Evolutionary conservation across 2,797 vertebrate species (phyloP).

Genomic region (Chelon auratus): DNA sequence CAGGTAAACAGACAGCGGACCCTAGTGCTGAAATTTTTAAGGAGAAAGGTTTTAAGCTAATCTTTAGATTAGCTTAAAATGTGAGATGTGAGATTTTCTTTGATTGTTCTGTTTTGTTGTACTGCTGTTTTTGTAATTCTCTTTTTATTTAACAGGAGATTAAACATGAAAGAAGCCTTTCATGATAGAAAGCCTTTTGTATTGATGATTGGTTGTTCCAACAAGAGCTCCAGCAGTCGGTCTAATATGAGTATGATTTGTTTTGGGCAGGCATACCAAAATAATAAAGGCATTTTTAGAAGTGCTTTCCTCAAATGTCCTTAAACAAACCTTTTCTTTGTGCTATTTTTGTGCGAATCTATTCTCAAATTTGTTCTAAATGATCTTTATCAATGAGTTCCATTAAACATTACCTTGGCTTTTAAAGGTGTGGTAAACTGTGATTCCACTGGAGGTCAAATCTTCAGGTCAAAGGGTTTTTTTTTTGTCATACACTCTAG

Average conservation of each 20-base stretch:
- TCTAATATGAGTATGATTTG: neutral
- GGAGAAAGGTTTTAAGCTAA: no score
- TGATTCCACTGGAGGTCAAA: neutral
- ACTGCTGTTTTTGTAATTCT: neutral
- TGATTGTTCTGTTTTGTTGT: neutral
- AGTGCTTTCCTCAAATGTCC: neutral
- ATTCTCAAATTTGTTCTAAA: no score
- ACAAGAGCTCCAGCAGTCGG: neutral
- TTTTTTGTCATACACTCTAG: neutral
- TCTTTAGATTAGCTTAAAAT: no score
- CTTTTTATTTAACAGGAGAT: neutral
- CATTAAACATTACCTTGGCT: neutral
- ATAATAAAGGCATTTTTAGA: no score
- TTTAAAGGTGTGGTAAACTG: neutral
- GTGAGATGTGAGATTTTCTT: neutral
- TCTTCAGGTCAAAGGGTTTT: neutral
- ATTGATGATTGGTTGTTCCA: neutral
- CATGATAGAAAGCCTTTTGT: neutral
- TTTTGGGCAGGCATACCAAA: no score
- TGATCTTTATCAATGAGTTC: neutral
- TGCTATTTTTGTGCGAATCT: no score
- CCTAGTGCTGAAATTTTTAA: neutral
- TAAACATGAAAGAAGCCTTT: neutral
- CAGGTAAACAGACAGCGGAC: conserved; percentile 84
- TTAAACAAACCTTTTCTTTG: neutral